These are phyloP conservation scores for Acrobeloides nanus DNA, from an alignment of 2,888 invertebrate genomes.

Conservation along the genomic window DNA sequence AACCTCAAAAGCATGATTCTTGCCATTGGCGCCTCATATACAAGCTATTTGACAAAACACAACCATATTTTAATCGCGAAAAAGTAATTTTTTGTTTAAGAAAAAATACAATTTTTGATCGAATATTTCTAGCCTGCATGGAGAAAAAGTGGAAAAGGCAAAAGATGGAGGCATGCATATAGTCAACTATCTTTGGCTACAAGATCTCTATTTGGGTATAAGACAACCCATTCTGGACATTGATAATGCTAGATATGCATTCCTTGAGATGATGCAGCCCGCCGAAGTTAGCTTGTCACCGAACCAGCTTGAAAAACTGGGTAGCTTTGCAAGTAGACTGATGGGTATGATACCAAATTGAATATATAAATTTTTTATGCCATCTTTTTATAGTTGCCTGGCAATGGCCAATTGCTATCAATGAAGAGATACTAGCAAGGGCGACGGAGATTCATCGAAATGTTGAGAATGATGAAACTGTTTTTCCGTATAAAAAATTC, in stretches of 20 bases:
- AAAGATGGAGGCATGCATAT: slow-evolving; percentile 83
- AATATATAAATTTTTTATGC: neutral
- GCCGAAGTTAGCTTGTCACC: slow-evolving; percentile 16
- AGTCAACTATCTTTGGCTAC: slow-evolving; percentile 64
- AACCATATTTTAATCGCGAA: slow-evolving; percentile 61
- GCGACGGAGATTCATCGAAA: slow-evolving; percentile 18
- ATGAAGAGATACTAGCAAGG: slow-evolving; percentile 21
- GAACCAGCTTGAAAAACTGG: slow-evolving; percentile 18
- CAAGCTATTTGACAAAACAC: slow-evolving; percentile 59
- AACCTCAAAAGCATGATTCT: slow-evolving; percentile 76
- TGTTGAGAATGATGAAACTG: slow-evolving; percentile 21
- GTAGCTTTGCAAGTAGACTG: slow-evolving; percentile 15
- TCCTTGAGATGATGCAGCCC: slow-evolving; percentile 5
- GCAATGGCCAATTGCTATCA: slow-evolving; percentile 27
- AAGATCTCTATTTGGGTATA: slow-evolving; percentile 31
- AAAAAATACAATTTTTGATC: slow-evolving; percentile 2
- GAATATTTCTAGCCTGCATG: slow-evolving; percentile 65
- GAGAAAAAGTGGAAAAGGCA: slow-evolving; percentile 78
- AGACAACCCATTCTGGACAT: slow-evolving; percentile 20
- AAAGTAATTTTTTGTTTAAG: slow-evolving; percentile 47
- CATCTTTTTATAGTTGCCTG: slow-evolving; percentile 31
- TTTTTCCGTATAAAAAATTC: slow-evolving; percentile 32
- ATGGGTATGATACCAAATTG: slow-evolving; percentile 14
- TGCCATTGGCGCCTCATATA: slow-evolving; percentile 76
- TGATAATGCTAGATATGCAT: slow-evolving; percentile 11